Evolutionary conservation across 1,140 invertebrate species (phyloP), one percentile per base, ranked within the genome.

Genomic region (Sinella curviseta): DNA sequence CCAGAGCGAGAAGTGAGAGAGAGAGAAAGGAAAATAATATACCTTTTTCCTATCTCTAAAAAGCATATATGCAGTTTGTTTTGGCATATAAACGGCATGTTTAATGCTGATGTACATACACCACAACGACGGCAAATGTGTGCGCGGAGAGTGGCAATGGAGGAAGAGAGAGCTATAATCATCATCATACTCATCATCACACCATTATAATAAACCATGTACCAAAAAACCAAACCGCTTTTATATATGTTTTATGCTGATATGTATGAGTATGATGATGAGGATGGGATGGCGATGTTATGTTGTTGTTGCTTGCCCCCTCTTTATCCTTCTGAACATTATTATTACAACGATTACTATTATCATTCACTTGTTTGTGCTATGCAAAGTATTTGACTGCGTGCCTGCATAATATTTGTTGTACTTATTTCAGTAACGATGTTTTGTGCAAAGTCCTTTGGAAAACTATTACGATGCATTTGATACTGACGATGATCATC

Each of bases 161-260:
- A 70, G 65, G 65, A 31, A 70, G 28, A 60, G 39, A 60, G 31
- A 12, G 65, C 65, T 70, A 70, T 70, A 31, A 70, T 70, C 65
- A 70, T 70, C 65, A 70, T 70, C 65, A 33, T 70, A 70, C 26
- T 70, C 65, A 70, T 70, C 65, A 70, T 70, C 65, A 70, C 65
- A 70, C 65, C 65, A 70, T 70, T 70, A 70, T 70, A 70, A 70
- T 70, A 70, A 70, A 70, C 65, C 65, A 70, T 70, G 65, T 70
- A 70, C 65, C 65, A 70, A 70, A 70, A 70, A 70, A 70, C 57
- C 57, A 70, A 70, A 70, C 65, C 65, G 65, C 65, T 70, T 70
- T 60, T 60, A 60, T 30, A 70, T 70, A 26, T 26, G 14, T 65
- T 17, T 33, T 33, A 70, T n/a, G 1, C 65, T 70, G 26, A 30